A percentile compares a stretch with the other conserved stretches of the same genome.
Conservation (phyloP, 1,140 invertebrate genomes). For the Dendroctonus ponderosae region DNA sequence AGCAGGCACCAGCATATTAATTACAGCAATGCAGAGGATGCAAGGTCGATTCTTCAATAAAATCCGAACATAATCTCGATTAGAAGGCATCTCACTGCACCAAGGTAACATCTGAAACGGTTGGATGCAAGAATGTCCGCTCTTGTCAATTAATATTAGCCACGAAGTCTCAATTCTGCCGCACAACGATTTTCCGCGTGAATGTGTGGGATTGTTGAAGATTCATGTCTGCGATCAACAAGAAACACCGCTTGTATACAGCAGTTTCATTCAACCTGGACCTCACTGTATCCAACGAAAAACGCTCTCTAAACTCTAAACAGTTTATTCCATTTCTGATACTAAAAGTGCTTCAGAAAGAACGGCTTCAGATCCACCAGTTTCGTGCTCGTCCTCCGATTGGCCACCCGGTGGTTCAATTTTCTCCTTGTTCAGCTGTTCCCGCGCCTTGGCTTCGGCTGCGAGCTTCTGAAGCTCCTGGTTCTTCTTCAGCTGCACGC, state of each 20-base stretch:
- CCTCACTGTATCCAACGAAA: background rate
- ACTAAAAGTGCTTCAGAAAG: constrained; percentile 13
- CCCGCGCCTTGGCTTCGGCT: constrained; percentile 16
- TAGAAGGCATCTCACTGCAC: constrained; percentile 11
- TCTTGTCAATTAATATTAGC: background rate
- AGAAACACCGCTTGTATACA: no score
- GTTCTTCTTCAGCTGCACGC: constrained; percentile 41
- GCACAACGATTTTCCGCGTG: no score
- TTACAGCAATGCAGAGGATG: constrained; percentile 23
- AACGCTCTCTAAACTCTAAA: background rate
- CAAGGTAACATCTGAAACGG: constrained; percentile 6
- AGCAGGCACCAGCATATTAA: constrained; percentile 9
- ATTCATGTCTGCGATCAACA: no score
- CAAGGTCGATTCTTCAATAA: constrained; percentile 24
- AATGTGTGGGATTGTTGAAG: no score
- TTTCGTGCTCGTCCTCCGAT: background rate
- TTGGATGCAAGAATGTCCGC: background rate
- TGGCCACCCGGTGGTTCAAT: constrained; percentile 1
- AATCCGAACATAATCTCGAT: constrained; percentile 16
- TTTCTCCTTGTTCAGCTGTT: constrained; percentile 7
- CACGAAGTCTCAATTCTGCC: no score
- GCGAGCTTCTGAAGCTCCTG: constrained; percentile 37
- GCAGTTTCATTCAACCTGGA: background rate
- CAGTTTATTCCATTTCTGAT: constrained; percentile 19
- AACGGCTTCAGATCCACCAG: constrained; percentile 2